Base-by-base conservation (phyloP, 2,113 vertebrate species). In the Mesoclemmys tuberculata region DNA sequence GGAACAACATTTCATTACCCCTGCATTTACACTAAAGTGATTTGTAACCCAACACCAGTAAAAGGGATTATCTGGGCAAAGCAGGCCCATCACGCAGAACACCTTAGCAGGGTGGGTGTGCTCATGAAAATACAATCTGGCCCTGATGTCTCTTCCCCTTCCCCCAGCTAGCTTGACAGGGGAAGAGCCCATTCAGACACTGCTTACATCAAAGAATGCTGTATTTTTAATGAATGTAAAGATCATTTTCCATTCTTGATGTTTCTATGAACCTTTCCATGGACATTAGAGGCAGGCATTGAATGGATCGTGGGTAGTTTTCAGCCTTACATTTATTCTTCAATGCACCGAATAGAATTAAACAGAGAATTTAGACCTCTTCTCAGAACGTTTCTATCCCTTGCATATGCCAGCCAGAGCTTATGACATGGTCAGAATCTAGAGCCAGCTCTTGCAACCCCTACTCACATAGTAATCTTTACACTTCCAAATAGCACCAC, bases 281-380 rank as follows among this genome's bases (percentile, higher is more conserved):
- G 55, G 61, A 21, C 3, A 7, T 24, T 19, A 41, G 0, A 0
- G 16, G 4, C 27, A 84, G 29, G 2, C 22, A 78, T 80, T 51
- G 5, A 83, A 49, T 75, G n/a, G 19, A 1, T 58, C 88, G 22
- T 16, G 80, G 16, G 10, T 51, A 12, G 68, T 41, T 83, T 90
- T 31, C 74, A 24, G 29, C 3, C 16, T 5, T 12, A 4, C 0
- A 0, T 83, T 90, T 93, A 61, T 26, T 22, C 5, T 5, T 2
- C 2, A 22, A 9, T 12, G 14, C 49, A 31, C 18, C 90, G n/a
- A 10, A 3, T 1, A 21, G 16, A 0, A 0, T 38, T 64, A 64
- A n/a, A 64, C 61, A 64, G 8, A 19, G 16, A 49, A 41, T 41
- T 35, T 79, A 4, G 4, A 4, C 18, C 13, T n/a, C 24, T 2